Conservation (phyloP, 1,140 invertebrate species). For the Brachionus rubens region DNA sequence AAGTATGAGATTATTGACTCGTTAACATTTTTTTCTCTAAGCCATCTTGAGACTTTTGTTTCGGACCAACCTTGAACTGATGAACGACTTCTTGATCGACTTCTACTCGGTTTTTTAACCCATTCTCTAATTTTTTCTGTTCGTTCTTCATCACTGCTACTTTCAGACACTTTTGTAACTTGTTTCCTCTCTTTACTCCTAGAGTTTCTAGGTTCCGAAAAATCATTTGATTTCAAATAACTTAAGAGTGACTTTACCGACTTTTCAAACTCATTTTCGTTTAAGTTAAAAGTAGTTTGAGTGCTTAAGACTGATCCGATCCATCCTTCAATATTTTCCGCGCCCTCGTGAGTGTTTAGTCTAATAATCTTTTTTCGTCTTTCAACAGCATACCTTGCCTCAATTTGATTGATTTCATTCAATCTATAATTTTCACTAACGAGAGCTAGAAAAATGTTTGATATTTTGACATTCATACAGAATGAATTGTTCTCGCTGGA, state of each 20-base stretch:
- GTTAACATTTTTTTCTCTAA: background rate
- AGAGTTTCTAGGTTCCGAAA: background rate
- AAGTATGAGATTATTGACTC: background rate
- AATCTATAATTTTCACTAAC: background rate
- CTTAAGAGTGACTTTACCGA: background rate
- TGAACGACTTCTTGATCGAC: background rate
- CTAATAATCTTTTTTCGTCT: background rate
- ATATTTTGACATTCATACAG: background rate
- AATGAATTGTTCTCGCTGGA: background rate
- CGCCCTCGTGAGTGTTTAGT: background rate
- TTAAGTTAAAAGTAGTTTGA: background rate
- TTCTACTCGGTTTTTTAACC: background rate
- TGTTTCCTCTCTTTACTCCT: too few species aligned
- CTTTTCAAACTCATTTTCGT: background rate
- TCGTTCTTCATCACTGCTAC: background rate
- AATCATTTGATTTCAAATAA: background rate
- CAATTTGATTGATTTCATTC: background rate
- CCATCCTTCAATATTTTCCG: background rate
- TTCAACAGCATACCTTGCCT: background rate
- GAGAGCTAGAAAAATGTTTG: background rate
- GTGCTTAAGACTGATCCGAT: background rate
- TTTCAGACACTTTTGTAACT: too few species aligned
- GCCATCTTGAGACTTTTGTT: background rate
- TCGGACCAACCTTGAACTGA: background rate
- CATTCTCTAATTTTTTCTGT: background rate